These are phyloP conservation scores for Piprites chloris DNA, from an alignment of 2,113 vertebrate species.

Conservation along the genomic window DNA sequence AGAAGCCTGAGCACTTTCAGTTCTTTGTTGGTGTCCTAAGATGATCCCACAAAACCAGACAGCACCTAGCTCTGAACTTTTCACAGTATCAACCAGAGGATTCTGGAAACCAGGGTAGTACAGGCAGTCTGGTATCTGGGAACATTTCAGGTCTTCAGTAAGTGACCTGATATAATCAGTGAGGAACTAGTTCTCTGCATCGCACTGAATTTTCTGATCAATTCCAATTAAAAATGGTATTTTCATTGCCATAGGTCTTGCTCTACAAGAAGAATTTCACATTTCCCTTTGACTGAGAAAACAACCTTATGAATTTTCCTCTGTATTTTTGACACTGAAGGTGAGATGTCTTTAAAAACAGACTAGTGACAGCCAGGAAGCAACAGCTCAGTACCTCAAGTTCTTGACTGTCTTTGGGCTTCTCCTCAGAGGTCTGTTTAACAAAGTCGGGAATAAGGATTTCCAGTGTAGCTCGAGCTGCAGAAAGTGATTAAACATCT, in stretches of 20 bases:
- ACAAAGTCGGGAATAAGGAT: conserved; percentile 99
- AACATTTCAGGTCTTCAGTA: neutral
- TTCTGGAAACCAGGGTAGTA: neutral
- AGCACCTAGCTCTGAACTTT: neutral
- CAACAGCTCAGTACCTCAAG: conserved; percentile 82
- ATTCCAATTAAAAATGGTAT: neutral
- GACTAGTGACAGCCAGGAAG: neutral
- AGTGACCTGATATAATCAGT: neutral
- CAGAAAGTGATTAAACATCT: neutral
- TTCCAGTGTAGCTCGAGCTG: conserved; percentile 98
- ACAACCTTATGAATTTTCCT: neutral
- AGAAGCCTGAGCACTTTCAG: neutral
- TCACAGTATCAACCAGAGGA: neutral
- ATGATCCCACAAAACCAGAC: neutral
- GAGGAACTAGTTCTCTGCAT: neutral
- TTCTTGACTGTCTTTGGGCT: conserved; percentile 94
- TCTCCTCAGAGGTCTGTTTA: conserved; percentile 97
- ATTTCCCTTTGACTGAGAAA: neutral
- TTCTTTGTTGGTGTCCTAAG: neutral
- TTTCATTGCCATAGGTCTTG: neutral
- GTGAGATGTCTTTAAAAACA: neutral
- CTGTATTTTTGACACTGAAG: neutral
- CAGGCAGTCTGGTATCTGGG: neutral
- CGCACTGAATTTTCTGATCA: neutral
- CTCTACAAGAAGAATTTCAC: neutral